Evolutionary conservation across 2,113 vertebrate species (phyloP), one percentile per base, ranked within the genome.

Genomic region (Chitala chitala): DNA sequence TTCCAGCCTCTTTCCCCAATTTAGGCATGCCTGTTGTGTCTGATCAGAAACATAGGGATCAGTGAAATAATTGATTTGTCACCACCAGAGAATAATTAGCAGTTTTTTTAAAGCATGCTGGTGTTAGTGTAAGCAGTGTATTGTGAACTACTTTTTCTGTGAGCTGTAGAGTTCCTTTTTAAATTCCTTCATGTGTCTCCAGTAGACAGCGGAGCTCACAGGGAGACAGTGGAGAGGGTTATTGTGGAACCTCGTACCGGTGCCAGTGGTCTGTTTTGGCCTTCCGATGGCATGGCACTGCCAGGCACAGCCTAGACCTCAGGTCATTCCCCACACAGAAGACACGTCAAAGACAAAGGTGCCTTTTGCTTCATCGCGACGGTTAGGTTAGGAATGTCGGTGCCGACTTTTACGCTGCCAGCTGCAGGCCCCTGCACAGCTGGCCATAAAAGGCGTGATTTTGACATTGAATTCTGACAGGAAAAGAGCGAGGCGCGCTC

Each of bases 351-450:
- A 56, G 26, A 72, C 54, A 59, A 61, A 63, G 26, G 33, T 5
- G 54, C 71, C 40, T 44, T 61, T 73, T 29, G 26, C 29, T 73
- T 36, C 56, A 31, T 61, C 22, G 71, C 71, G 48, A 44, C 63
- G 38, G 71, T 73, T 46, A 24, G 72, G 29, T n/a, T 55, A 72
- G 70, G 58, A 64, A 73, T 73, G 42, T 48, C 42, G 26, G 7
- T 20, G 29, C n/a, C 17, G 22, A 8, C n/a, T 33, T 29, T 59
- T 46, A 46, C 20, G 13, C 15, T 58, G 53, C 12, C 46, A 69
- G 13, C 29, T 22, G 44, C 42, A 48, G 29, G 26, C 17, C 33
- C 20, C 15, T 61, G 40, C 12, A 17, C 22, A 73, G 13, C 36
- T 31, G 15, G 3, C 20, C 40, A 48, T 72, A 61, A 61, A 56